A percentile compares a stretch with the other conserved stretches of the same genome.
Evolutionary conservation across 2,888 invertebrate species (phyloP).

Genomic region (Mylabris sibirica): DNA sequence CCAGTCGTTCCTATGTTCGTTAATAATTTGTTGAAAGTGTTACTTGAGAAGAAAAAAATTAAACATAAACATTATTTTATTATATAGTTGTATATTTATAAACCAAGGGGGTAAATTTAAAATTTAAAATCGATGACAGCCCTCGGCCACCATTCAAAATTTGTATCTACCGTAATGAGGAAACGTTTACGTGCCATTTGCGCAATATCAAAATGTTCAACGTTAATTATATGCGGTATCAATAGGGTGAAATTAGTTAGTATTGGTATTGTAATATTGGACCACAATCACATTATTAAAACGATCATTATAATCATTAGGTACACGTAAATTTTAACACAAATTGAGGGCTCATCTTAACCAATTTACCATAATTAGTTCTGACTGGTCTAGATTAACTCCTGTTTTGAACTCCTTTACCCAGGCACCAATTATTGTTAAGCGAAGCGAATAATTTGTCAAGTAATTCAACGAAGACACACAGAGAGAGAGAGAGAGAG

Average conservation of each 20-base stretch:
- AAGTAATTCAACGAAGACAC: conserved; percentile 10
- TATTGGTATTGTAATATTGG: conserved; percentile 37
- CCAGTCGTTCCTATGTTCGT: not conserved
- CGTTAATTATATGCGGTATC: conserved; percentile 36
- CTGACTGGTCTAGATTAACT: conserved; percentile 46
- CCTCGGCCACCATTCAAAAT: conserved; percentile 2
- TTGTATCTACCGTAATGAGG: conserved; percentile 16
- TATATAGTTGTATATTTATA: too few relatives aligned
- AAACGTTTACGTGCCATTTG: conserved; percentile 39
- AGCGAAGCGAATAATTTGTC: conserved; percentile 23
- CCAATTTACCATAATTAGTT: conserved; percentile 53
- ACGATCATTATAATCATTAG: conserved; percentile 51
- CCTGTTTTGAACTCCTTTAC: conserved; percentile 38
- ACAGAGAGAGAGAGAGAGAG: not conserved
- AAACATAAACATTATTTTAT: not conserved
- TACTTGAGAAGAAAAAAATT: not conserved
- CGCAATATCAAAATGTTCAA: conserved; percentile 35
- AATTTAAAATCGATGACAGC: conserved; percentile 16
- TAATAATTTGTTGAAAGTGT: not conserved
- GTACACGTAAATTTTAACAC: conserved; percentile 47
- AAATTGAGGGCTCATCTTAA: conserved; percentile 49
- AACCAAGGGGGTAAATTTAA: not conserved
- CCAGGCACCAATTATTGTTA: conserved; percentile 22
- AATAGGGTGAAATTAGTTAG: conserved; percentile 32
- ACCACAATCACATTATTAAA: conserved; percentile 56